A percentile compares a stretch with the other conserved stretches of the same genome.
Evolutionary conservation across 2,888 invertebrate genomes (phyloP).

Genomic region (Xylocampa areola): DNA sequence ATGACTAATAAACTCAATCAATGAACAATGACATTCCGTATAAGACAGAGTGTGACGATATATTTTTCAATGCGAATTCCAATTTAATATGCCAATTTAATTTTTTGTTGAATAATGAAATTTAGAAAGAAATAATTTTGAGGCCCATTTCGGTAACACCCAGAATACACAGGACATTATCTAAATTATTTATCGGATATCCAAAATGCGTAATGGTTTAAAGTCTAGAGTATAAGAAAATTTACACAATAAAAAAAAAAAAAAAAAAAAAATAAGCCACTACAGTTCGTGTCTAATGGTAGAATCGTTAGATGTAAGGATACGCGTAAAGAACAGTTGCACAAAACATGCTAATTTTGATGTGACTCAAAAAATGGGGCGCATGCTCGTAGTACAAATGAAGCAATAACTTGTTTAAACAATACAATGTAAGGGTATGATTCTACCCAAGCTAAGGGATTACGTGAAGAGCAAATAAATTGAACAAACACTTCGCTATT

Average conservation of each 20-base stretch:
- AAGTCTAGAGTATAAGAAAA: constrained; percentile 45
- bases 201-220: constrained; percentile 59
- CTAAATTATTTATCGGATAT: constrained; percentile 54
- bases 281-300: constrained; percentile 26
- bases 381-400: constrained; percentile 62
- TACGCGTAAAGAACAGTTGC: constrained; percentile 51
- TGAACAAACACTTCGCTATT: constrained; percentile 69
- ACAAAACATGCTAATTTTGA: constrained; percentile 50
- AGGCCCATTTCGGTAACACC: constrained; percentile 67
- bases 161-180: constrained; percentile 75
- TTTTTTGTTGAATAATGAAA: constrained; percentile 60
- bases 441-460: constrained; percentile 65
- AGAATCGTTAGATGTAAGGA: constrained; percentile 40
- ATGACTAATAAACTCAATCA: not conserved
- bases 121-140: constrained; percentile 70
- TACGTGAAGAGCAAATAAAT: constrained; percentile 72
- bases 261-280: constrained; percentile 53
- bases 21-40: not conserved
- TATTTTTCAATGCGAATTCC: constrained; percentile 40
- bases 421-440: constrained; percentile 24
- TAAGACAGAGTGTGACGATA: constrained; percentile 75
- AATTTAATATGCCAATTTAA: constrained; percentile 77
- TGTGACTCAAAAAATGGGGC: constrained; percentile 59
- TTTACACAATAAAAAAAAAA: constrained; percentile 47
- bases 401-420: constrained; percentile 56